Evolutionary conservation across 2,888 invertebrate genomes (phyloP).

Genomic region (Erebia palarica): DNA sequence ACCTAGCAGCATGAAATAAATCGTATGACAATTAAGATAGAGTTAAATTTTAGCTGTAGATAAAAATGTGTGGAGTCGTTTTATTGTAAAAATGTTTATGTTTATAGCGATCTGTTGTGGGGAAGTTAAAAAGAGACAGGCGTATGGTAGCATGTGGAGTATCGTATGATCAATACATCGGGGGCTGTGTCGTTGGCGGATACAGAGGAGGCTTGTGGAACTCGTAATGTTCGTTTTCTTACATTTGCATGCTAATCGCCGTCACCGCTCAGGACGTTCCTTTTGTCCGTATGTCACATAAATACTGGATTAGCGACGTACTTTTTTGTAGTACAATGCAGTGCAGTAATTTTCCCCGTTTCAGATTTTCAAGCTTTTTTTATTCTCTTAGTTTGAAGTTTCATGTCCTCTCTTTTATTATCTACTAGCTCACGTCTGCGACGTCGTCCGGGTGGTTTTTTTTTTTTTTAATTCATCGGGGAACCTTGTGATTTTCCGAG

Average conservation of each 20-base stretch:
- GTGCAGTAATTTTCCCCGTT: constrained; percentile 23
- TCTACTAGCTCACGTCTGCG: too few relatives aligned
- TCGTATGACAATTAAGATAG: not conserved
- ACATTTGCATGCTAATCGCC: constrained; percentile 81
- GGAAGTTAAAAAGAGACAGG: constrained; percentile 80
- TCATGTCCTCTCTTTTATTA: not conserved
- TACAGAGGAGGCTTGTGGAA: constrained; percentile 44
- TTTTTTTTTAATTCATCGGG: too few relatives aligned
- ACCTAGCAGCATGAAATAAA: constrained; percentile 24
- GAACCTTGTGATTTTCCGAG: too few relatives aligned
- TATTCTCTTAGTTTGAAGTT: not conserved
- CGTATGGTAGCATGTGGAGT: constrained; percentile 78
- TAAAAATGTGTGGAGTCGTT: constrained; percentile 53
- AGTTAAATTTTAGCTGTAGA: constrained; percentile 42
- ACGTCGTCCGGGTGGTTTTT: too few relatives aligned
- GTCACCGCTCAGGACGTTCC: constrained; percentile 59
- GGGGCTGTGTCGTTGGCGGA: constrained; percentile 51
- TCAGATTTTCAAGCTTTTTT: constrained; percentile 21
- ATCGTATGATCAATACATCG: constrained; percentile 76
- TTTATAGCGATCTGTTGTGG: constrained; percentile 80
- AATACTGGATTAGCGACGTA: constrained; percentile 65
- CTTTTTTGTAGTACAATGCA: constrained; percentile 43
- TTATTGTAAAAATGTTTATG: constrained; percentile 63
- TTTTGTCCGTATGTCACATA: constrained; percentile 69
- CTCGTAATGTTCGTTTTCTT: constrained; percentile 79